Evolutionary conservation across 2,113 vertebrate species (phyloP).

Genomic region (Brienomyrus brachyistius): DNA sequence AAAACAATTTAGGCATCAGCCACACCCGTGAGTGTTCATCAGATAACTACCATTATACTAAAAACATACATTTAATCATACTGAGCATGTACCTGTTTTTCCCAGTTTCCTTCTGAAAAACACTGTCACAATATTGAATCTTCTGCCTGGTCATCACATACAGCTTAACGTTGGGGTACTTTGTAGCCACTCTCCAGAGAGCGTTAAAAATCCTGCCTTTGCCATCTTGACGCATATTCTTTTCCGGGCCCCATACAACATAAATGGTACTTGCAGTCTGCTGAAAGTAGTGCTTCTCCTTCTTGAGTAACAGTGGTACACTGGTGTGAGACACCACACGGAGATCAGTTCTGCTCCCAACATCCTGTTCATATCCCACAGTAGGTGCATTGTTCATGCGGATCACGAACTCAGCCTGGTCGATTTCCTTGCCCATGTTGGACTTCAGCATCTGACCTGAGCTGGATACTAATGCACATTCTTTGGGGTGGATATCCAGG

Average conservation of each 20-base stretch:
- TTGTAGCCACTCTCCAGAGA: conserved; percentile 61
- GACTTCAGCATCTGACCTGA: conserved; percentile 89
- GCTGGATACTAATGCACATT: conserved; percentile 84
- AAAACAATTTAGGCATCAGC: not conserved
- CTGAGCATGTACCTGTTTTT: conserved; percentile 75
- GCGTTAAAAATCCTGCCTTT: conserved; percentile 66
- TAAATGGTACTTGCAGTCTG: conserved; percentile 68
- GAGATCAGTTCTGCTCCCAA: conserved; percentile 70
- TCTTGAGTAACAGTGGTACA: conserved; percentile 70
- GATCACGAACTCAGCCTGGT: conserved; percentile 69
- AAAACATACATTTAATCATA: not conserved
- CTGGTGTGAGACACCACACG: conserved; percentile 89
- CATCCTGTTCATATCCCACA: conserved; percentile 69
- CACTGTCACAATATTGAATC: conserved; percentile 71
- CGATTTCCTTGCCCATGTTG: conserved; percentile 65
- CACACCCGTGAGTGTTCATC: not conserved
- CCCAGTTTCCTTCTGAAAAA: conserved; percentile 90
- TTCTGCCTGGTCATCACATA: conserved; percentile 76
- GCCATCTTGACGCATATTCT: conserved; percentile 74
- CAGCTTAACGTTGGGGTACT: conserved; percentile 62
- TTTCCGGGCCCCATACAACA: conserved; percentile 82
- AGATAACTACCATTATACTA: not conserved
- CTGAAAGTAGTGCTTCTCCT: conserved; percentile 74
- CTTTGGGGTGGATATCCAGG: conserved; percentile 53
- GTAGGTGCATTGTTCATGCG: conserved; percentile 94